phyloP scores from a whole-genome alignment of 2,797 vertebrate genomes.

The Silurus lanzhouensis region DNA sequence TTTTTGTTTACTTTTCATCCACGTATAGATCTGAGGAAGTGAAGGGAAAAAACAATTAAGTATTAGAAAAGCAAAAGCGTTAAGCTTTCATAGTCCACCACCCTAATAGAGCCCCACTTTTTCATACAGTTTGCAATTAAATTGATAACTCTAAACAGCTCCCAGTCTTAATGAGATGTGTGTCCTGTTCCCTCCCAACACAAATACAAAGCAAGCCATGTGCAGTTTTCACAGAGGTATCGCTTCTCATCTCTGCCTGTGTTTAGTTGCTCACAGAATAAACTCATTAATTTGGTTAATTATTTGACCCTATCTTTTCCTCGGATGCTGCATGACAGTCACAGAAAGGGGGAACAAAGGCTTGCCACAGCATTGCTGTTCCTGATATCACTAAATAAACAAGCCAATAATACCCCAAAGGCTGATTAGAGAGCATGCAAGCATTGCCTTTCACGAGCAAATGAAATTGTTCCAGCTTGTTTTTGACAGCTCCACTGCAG shows the following conservation, averaged over 20 bases:
- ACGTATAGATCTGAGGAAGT: slow-evolving; percentile 47
- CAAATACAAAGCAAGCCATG: slow-evolving; percentile 46
- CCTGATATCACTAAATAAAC: slow-evolving; percentile 77
- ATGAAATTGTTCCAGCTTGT: slow-evolving; percentile 78
- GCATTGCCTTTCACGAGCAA: slow-evolving; percentile 49
- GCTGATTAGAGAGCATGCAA: slow-evolving; percentile 71
- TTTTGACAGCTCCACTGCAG: slow-evolving; percentile 74
- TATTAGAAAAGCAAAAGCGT: slow-evolving; percentile 40
- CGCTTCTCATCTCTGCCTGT: slow-evolving; percentile 54
- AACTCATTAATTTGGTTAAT: slow-evolving; percentile 83
- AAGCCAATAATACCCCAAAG: slow-evolving; percentile 76
- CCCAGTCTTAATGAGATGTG: slow-evolving; percentile 54
- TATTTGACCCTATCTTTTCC: slow-evolving; percentile 78
- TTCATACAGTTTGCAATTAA: slow-evolving; percentile 57
- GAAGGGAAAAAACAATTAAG: slow-evolving; percentile 49
- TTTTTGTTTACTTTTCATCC: slow-evolving; percentile 47
- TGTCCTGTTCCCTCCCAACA: slow-evolving; percentile 38
- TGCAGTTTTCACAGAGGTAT: slow-evolving; percentile 50
- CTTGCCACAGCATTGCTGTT: slow-evolving; percentile 67
- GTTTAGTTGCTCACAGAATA: slow-evolving; percentile 74
- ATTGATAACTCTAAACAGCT: slow-evolving; percentile 56
- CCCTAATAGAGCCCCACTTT: slow-evolving; percentile 38
- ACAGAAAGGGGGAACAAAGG: slow-evolving; percentile 54
- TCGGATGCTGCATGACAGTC: slow-evolving; percentile 49
- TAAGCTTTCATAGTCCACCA: slow-evolving; percentile 47